Percentiles rank a stretch among this genome's conserved stretches.
These are phyloP conservation scores for Ellobius talpinus DNA, from an alignment of 2,113 vertebrate species.

Conservation along the genomic window DNA sequence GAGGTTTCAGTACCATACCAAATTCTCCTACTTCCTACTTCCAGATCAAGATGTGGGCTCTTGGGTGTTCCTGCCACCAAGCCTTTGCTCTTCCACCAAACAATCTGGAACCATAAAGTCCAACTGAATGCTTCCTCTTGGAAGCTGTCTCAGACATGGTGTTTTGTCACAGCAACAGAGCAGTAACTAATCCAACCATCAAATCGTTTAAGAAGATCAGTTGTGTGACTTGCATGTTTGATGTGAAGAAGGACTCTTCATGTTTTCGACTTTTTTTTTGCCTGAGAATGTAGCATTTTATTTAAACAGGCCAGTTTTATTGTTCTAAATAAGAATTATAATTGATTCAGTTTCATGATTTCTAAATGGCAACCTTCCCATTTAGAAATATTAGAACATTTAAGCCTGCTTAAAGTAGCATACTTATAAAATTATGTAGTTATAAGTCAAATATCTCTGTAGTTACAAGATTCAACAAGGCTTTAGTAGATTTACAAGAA, in stretches of 20 bases:
- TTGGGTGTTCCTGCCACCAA: background rate
- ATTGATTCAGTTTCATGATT: constrained; percentile 15
- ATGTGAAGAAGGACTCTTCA: constrained; percentile 28
- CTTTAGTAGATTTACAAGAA: constrained; percentile 46
- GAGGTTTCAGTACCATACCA: background rate
- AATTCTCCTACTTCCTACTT: background rate
- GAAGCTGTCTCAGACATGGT: background rate
- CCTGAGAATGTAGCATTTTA: background rate
- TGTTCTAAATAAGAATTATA: constrained; percentile 50
- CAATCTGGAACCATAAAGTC: background rate
- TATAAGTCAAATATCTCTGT: background rate
- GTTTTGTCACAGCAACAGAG: background rate
- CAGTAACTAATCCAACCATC: background rate
- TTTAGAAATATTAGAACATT: background rate
- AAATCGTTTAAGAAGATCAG: background rate
- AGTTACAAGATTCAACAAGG: constrained; percentile 7
- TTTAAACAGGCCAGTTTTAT: constrained; percentile 29
- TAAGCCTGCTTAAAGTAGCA: background rate
- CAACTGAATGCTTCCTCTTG: background rate
- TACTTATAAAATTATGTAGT: background rate
- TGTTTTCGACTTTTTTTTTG: background rate
- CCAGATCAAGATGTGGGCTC: background rate
- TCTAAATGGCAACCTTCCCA: constrained; percentile 42
- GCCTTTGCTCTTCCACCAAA: background rate
- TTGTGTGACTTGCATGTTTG: background rate